Evolutionary conservation across 2,888 invertebrate species (phyloP), one percentile per base, ranked within the genome.

Genomic region (Agapetus fuscipes): DNA sequence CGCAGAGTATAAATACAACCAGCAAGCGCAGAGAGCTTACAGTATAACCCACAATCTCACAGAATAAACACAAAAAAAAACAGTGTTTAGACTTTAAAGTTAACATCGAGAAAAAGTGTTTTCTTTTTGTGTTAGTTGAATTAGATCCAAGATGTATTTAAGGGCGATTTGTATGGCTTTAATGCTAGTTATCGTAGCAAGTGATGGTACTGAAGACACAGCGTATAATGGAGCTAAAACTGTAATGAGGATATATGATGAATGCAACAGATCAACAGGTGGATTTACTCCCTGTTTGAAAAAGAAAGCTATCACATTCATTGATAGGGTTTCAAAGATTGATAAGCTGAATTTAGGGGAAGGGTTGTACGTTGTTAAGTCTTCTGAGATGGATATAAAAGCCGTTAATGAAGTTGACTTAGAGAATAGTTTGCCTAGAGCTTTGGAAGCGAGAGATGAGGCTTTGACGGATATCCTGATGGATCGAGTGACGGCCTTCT

Each of bases 271-370:
- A 47, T 61, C 78, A 1, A 80, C 79, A 43, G 62, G 66, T 42
- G 83, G 80, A 32, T 66, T 86, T 36, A 64, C 80, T 36, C 79
- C 80, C 15, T 87, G 87, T 56, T 62, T 87, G 34, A 86, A 87
- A 66, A 84, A 83, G 60, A 86, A 85, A 56, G 85, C 85, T 1
- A 78, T 86, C 40, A 64, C 82, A 2, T 85, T 86, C 57, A 76
- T 87, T 49, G 86, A 86, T 53, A 70, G 86, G 33, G 72, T 85
- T 16, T 75, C 80, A 1, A 72, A 80, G 43, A 79, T 86, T 65
- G 81, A 83, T 15, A 70, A 74, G 13, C 52, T 76, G 14, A 61
- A 71, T 12, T 57, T 81, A 41, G 66, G 72, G 10, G 81, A 83
- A 48, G 84, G 82, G 31, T 63, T 85, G 3, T 77, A 78, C 51